Base-by-base conservation (phyloP, 1,140 invertebrate species). In the Drosophila ogumai region DNA sequence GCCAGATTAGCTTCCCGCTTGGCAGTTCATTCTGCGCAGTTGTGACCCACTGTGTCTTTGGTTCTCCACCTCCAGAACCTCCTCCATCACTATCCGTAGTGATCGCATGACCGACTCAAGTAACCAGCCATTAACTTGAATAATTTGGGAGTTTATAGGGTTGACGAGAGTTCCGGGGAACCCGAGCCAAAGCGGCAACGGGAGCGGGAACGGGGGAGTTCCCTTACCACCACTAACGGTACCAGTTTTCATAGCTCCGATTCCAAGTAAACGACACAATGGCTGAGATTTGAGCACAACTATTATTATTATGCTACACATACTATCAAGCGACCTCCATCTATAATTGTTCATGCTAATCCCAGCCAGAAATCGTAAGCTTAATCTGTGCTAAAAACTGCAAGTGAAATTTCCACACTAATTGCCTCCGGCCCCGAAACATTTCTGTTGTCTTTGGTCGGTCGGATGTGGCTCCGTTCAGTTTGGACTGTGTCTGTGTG, bases 351-450 rank as follows among this genome's bases (percentile, higher is more conserved):
- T 72, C 85, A 75, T 61, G 85, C 81, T 88, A 88, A 88, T 88
- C 84, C 68, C 74, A 49, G 36, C 59, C 74, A 87, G 78, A 88
- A 72, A 90, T 73, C 67, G 49, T 65, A 68, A 77, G 69, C 69
- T 73, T 73, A 73, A 77, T 77, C 75, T 76, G 75, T 55, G 64
- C 52, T 67, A 78, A 90, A 88, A 88, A 88, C 81, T 88, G 85
- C 85, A 88, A 88, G 85, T 88, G 85, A 88, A 88, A 88, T 85
- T 88, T 90, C 77, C 85, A 85, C 66, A 66, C 81, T 88, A 88
- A 88, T 88, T 88, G 85, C 79, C 81, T 56, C 59, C 67, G 73
- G 84, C 52, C 44, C 75, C 72, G 58, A 79, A 88, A 74, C 86
- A 68, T 81, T 50, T 84, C 71, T 87, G 76, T 75, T 75, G 72